Evolutionary conservation across 2,113 vertebrate genomes (phyloP).

Genomic region (Pelusios castaneus): DNA sequence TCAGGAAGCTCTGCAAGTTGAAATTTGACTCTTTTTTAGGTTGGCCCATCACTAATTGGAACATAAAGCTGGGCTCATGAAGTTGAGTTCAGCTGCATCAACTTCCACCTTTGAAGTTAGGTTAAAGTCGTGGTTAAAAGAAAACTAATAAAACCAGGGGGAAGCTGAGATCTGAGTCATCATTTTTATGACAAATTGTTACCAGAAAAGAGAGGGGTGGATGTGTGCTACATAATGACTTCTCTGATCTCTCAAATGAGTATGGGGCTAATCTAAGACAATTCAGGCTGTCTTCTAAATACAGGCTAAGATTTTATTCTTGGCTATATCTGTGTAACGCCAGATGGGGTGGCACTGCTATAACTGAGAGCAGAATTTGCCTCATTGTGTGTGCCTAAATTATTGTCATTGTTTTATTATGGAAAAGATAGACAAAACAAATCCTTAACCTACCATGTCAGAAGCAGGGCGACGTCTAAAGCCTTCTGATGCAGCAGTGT

Average conservation of each 20-base stretch:
- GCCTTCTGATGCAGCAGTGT: background rate
- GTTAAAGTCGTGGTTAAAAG: constrained; percentile 30
- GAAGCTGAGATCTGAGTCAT: constrained; percentile 42
- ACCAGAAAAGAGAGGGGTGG: background rate
- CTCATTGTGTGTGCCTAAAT: background rate
- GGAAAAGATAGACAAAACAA: background rate
- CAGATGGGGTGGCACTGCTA: background rate
- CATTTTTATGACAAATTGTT: constrained; percentile 37
- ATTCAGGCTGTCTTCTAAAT: background rate
- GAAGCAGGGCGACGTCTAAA: background rate
- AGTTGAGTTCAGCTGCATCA: constrained; percentile 10
- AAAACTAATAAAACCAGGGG: constrained; percentile 41
- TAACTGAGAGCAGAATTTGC: background rate
- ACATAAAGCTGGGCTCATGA: background rate
- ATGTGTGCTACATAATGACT: background rate
- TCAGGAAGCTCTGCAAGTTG: background rate
- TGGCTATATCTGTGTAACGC: background rate
- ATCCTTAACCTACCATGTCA: background rate
- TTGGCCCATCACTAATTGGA: constrained; percentile 47
- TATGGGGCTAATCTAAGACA: background rate
- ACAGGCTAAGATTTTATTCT: background rate
- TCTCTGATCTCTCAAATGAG: background rate
- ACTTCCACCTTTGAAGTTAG: constrained; percentile 55
- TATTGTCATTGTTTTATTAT: background rate
- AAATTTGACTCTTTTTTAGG: constrained; percentile 31